Base-by-base conservation (phyloP, 2,888 invertebrate genomes). In the Acrobasis consociella region DNA sequence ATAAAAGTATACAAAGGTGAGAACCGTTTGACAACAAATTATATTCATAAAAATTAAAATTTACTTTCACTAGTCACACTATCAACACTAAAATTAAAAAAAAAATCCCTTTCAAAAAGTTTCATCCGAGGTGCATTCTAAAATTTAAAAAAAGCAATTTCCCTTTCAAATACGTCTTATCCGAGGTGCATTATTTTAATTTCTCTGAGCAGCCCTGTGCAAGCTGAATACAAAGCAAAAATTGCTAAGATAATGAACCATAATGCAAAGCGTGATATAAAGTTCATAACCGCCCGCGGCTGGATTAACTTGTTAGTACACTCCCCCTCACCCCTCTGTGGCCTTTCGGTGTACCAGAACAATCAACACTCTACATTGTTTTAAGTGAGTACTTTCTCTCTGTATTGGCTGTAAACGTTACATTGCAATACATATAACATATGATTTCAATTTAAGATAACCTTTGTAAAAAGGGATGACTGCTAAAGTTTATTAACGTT, bases 231-330 rank as follows among this genome's bases (percentile, higher is more conserved):
- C 86, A 87, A 86, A 86, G 87, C 87, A 89, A 90, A 90, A 90
- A 88, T 88, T 83, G 78, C 85, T 66, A 73, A 86, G 83, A 88
- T 89, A 90, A 90, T 89, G 88, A 89, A 89, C 81, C 86, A 86
- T 89, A 89, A 87, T 87, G 85, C 89, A 86, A 86, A 85, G 80
- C 88, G 86, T 85, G 87, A 89, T 89, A 89, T 87, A 83, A 89
- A 87, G 83, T 86, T 85, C 82, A 86, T 85, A 85, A 77, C 76
- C 67, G 88, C 90, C 87, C 63, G 77, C 64, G 87, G 89, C 87
- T 78, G 84, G 85, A 89, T 89, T 89, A 88, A 90, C 89, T 90
- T 86, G 87, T 89, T 89, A 88, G 83, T 83, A 83, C 72, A 75
- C 64, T 65, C 69, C 69, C 67, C 62, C 63, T 51, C 63, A 63